phyloP scores from a whole-genome alignment of 1,140 invertebrate genomes.

The Alviniconcha marisindica region DNA sequence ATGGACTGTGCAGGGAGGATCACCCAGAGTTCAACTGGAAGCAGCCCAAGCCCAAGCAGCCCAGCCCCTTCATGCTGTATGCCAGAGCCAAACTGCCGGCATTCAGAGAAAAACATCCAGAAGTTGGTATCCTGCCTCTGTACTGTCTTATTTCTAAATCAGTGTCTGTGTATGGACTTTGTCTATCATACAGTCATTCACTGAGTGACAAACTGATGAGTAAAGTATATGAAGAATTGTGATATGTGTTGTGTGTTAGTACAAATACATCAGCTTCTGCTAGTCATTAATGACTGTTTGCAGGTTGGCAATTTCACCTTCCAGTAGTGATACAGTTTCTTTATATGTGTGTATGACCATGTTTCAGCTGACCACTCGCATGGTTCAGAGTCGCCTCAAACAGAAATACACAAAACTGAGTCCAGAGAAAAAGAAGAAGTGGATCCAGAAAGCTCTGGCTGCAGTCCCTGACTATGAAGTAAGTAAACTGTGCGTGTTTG shows the following conservation, averaged over 20 bases:
- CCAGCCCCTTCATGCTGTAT: background rate
- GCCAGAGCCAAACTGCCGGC: background rate
- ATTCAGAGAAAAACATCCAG: constrained; percentile 1
- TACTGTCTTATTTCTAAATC: background rate
- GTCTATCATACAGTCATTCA: no score
- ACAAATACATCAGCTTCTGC: no score
- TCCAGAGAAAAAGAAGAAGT: constrained; percentile 9
- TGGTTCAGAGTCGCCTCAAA: no score
- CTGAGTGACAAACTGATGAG: no score
- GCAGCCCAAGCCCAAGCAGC: background rate
- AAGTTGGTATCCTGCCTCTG: no score
- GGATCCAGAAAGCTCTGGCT: background rate
- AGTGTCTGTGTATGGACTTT: background rate
- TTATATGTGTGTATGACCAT: no score
- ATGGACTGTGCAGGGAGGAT: constrained; percentile 1
- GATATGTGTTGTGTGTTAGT: no score
- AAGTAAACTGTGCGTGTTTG: background rate
- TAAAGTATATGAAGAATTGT: no score
- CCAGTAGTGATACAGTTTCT: no score
- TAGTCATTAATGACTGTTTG: no score
- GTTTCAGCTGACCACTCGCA: no score
- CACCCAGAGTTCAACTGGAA: background rate
- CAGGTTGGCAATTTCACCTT: no score
- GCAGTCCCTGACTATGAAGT: background rate
- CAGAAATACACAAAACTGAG: background rate